A percentile compares a stretch with the other conserved stretches of the same genome.
These are phyloP conservation scores for Chrysodeixis includens DNA, from an alignment of 2,888 invertebrate species.

Conservation along the genomic window DNA sequence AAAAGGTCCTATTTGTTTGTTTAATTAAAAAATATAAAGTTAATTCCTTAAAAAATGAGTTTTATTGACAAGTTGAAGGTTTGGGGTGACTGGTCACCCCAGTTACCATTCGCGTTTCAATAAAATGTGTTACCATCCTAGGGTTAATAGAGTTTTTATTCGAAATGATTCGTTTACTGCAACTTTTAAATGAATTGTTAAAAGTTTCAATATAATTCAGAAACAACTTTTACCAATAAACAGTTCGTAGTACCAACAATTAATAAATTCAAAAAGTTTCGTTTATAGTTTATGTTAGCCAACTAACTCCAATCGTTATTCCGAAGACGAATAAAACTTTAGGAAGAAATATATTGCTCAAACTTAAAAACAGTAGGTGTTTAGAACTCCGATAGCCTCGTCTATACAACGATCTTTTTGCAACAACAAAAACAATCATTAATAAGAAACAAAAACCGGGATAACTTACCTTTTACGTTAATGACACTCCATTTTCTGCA, in stretches of 20 bases:
- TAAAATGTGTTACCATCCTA: no score
- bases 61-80: no score
- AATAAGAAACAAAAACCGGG: constrained; percentile 65
- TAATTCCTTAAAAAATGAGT: no score
- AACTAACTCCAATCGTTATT: constrained; percentile 22
- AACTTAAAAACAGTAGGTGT: constrained; percentile 12
- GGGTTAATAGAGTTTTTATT: no score
- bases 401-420: constrained; percentile 33
- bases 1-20: no score
- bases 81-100: no score
- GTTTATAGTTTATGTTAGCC: constrained; percentile 23
- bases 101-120: no score
- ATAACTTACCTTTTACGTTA: constrained; percentile 79
- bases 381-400: constrained; percentile 17
- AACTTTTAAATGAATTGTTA: no score
- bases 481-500: constrained; percentile 80
- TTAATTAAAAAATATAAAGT: no score
- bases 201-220: constrained; percentile 18
- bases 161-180: no score
- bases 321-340: constrained; percentile 23
- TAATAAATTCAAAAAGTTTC: constrained; percentile 18
- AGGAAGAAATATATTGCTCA: constrained; percentile 18
- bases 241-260: constrained; percentile 12
- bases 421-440: constrained; percentile 67
- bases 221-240: constrained; percentile 11